These are phyloP conservation scores for Morpho deidamia DNA, from an alignment of 2,888 invertebrate genomes.

Conservation along the genomic window DNA sequence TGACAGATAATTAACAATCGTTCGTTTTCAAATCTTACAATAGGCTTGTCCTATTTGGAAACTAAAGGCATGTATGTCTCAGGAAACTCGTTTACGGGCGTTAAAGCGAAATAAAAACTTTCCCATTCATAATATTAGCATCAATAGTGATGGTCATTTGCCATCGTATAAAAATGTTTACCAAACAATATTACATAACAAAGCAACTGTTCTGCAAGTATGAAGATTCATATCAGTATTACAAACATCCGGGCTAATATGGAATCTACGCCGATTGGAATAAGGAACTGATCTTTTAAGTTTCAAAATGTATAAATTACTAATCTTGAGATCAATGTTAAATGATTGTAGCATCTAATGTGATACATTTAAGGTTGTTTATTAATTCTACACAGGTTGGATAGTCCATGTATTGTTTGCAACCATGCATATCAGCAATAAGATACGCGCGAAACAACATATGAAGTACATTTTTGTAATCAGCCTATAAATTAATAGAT, in stretches of 20 bases:
- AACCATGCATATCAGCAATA: slow-evolving; percentile 54
- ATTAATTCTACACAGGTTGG: not conserved
- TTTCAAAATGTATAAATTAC: too few relatives aligned
- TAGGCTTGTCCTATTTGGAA: too few relatives aligned
- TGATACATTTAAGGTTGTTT: not conserved
- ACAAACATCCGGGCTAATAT: not conserved
- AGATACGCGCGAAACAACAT: slow-evolving; percentile 22
- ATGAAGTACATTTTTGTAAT: not conserved
- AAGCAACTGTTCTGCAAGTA: slow-evolving; percentile 4
- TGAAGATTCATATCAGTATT: slow-evolving; percentile 3
- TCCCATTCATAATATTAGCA: slow-evolving; percentile 7
- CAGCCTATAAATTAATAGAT: not conserved
- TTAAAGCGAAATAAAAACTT: not conserved
- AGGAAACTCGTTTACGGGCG: not conserved
- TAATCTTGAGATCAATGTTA: not conserved
- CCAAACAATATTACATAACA: slow-evolving; percentile 6
- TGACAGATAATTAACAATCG: too few relatives aligned
- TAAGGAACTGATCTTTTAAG: not conserved
- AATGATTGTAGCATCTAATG: not conserved
- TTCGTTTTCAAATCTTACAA: too few relatives aligned
- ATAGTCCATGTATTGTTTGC: slow-evolving; percentile 31
- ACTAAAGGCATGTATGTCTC: too few relatives aligned
- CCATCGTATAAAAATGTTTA: slow-evolving; percentile 6
- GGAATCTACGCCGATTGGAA: not conserved
- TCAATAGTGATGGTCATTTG: not conserved